phyloP scores from a whole-genome alignment of 2,113 vertebrate species.

The Prietella phreatophila region DNA sequence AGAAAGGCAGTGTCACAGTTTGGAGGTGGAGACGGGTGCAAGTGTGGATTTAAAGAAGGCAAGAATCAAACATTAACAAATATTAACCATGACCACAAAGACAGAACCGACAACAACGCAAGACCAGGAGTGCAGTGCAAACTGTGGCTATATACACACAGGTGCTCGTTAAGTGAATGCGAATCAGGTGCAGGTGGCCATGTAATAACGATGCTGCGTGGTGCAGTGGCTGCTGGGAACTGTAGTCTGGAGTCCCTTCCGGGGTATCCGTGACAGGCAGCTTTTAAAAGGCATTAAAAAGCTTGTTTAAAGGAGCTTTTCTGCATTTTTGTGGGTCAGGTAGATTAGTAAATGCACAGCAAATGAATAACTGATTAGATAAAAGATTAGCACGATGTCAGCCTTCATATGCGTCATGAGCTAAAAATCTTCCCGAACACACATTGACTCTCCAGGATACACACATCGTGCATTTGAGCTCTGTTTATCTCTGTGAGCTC shows the following conservation, averaged over 20 bases:
- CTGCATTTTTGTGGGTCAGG: background rate
- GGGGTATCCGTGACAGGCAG: background rate
- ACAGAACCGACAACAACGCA: too few species aligned
- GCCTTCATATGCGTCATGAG: background rate
- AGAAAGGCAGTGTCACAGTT: background rate
- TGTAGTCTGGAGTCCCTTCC: too few species aligned
- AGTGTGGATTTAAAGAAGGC: too few species aligned
- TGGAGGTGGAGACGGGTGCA: too few species aligned
- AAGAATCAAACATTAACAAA: too few species aligned
- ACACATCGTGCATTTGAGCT: background rate
- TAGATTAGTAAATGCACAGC: background rate
- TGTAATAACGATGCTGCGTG: too few species aligned
- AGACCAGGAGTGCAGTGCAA: too few species aligned
- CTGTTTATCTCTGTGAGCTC: background rate
- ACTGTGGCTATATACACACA: too few species aligned
- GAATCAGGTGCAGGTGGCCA: too few species aligned
- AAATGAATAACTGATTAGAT: background rate
- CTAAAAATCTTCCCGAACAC: background rate
- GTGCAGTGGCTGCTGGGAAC: too few species aligned
- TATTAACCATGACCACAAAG: too few species aligned
- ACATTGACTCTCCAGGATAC: background rate
- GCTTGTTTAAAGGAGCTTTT: background rate
- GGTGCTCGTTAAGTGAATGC: too few species aligned
- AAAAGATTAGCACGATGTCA: background rate
- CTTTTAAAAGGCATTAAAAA: background rate